Percentiles rank a stretch among this genome's conserved stretches.
phyloP scores from a whole-genome alignment of 2,888 invertebrate genomes.

The Gisinianus flammeolus region DNA sequence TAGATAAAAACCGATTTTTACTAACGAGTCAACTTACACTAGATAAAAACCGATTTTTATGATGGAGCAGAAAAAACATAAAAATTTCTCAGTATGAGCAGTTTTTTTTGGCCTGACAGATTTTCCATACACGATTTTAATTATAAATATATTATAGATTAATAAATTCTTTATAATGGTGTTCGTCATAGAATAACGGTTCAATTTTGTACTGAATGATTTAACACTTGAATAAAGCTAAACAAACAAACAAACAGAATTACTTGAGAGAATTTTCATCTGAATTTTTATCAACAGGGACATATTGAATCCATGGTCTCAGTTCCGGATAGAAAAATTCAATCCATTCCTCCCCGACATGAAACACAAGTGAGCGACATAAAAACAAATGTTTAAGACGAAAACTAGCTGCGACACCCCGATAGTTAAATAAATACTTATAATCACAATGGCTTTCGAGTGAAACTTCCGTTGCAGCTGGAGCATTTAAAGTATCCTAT shows the following conservation, averaged over 20 bases:
- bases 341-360: constrained; percentile 91
- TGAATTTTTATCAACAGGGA: constrained; percentile 78
- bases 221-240: not conserved
- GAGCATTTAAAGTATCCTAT: constrained; percentile 82
- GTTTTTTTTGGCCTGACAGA: too few species aligned
- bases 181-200: too few species aligned
- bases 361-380: constrained; percentile 90
- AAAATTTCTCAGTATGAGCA: too few species aligned
- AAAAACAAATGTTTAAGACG: constrained; percentile 94
- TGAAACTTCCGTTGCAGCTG: constrained; percentile 83
- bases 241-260: constrained; percentile 43
- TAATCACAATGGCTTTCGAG: constrained; percentile 89
- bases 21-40: too few species aligned
- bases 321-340: constrained; percentile 93
- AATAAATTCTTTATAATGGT: too few species aligned
- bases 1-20: too few species aligned
- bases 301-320: constrained; percentile 94
- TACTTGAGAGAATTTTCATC: constrained; percentile 73
- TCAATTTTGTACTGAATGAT: not conserved
- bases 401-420: constrained; percentile 97
- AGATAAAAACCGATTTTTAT: too few species aligned
- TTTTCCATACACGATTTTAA: too few species aligned
- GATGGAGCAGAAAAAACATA: too few species aligned
- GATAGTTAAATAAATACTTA: constrained; percentile 93
- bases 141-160: too few species aligned